Percentiles rank a stretch among this genome's conserved stretches.
Evolutionary conservation across 2,797 vertebrate species (phyloP).

Genomic region (Geotrypetes seraphini): DNA sequence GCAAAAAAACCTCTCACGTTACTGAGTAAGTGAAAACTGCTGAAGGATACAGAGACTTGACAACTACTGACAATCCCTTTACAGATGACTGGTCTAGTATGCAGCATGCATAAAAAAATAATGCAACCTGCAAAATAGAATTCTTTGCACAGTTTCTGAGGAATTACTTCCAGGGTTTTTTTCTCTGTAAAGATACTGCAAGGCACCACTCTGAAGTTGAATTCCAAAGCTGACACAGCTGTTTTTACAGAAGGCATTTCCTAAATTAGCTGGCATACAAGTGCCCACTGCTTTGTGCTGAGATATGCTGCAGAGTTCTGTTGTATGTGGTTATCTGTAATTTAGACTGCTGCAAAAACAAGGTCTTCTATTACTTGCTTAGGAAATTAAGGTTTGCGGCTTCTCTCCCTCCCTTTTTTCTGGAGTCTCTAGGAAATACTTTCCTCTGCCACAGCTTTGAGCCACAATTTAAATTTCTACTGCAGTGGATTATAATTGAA

Average conservation of each 20-base stretch:
- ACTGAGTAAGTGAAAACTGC: too few species aligned
- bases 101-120: too few species aligned
- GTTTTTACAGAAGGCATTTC: slow-evolving; percentile 17
- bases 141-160: neutral
- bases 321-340: neutral
- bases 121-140: slow-evolving; percentile 16
- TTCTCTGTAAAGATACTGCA: too few species aligned
- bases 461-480: slow-evolving; percentile 18
- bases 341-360: slow-evolving; percentile 2
- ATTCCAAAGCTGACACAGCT: slow-evolving; percentile 16
- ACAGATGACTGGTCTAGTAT: too few species aligned
- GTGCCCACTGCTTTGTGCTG: too few species aligned
- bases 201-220: slow-evolving; percentile 1
- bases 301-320: slow-evolving; percentile 9
- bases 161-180: slow-evolving; percentile 13
- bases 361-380: slow-evolving; percentile 5
- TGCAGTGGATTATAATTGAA: slow-evolving; percentile 22
- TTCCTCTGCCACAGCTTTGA: slow-evolving; percentile 1
- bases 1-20: too few species aligned
- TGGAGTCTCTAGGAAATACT: slow-evolving; percentile 7
- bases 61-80: too few species aligned
- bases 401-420: slow-evolving; percentile 9
- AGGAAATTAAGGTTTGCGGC: slow-evolving; percentile 9
- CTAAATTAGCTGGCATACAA: slow-evolving; percentile 16
- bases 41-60: too few species aligned